Conservation (phyloP, 2,888 invertebrate genomes). For the Chrysolina americana region DNA sequence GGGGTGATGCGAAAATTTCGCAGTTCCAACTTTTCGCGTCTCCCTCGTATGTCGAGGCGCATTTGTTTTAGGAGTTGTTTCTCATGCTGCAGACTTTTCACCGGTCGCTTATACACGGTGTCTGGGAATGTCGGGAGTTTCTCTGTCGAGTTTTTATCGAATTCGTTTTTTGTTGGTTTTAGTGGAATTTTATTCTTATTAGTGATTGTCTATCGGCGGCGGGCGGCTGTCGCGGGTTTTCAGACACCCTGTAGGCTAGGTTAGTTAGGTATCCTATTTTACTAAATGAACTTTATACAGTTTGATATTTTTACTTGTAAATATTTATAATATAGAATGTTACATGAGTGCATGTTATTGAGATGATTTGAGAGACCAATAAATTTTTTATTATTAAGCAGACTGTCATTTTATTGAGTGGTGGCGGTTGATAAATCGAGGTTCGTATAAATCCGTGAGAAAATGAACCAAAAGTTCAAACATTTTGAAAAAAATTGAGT, state of each 20-base stretch:
- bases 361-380: conserved; percentile 38
- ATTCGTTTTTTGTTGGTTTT: conserved; percentile 24
- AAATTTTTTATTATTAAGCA: conserved; percentile 39
- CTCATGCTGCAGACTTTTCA: neutral
- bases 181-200: conserved; percentile 22
- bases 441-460: no score
- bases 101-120: conserved; percentile 1
- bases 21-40: neutral
- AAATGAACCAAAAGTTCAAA: no score
- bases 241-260: conserved; percentile 27
- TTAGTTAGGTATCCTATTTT: conserved; percentile 43
- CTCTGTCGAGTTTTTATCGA: conserved; percentile 3
- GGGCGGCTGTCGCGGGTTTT: conserved; percentile 11
- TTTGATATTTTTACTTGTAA: conserved; percentile 42
- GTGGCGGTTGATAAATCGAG: no score
- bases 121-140: neutral
- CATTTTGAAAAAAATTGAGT: no score
- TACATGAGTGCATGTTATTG: conserved; percentile 40
- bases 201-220: neutral
- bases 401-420: neutral
- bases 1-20: neutral
- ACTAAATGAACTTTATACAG: conserved; percentile 39
- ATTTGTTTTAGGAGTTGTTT: neutral
- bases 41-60: neutral
- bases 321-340: conserved; percentile 39